Evolutionary conservation across 2,113 vertebrate genomes (phyloP), one percentile per base, ranked within the genome.

Genomic region (Naja naja): DNA sequence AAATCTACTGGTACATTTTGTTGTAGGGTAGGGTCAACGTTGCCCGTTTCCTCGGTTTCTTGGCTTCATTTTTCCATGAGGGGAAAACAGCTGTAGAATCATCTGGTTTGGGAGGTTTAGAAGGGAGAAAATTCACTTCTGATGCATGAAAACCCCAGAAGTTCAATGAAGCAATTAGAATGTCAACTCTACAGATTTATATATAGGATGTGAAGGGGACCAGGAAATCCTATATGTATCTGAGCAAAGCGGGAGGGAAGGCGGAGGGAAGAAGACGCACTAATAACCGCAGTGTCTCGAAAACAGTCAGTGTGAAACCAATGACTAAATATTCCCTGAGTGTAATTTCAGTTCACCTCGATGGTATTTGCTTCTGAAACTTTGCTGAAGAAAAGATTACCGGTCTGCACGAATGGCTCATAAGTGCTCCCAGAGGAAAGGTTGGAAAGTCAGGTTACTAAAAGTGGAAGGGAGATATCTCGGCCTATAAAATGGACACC

Each of bases 331-430:
- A 23, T 45, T 91, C 89, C 55, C 89, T 43, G 89, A 47, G 91
- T 94, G 85, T 85, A 90, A 94, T 92, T 85, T 91, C 91, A 94
- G 89, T 94, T 92, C 89, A 92, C 89, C 0, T 90, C 60, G 58
- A 45, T 0, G 92, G 39, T 5, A 1, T 89, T 11, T 88, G 55
- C 25, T 90, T 93, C 81, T 85, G 0, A 5, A 90, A 90, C 89
- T 53, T 93, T 92, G 91, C 88, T 74, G 54, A 89, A 87, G 25
- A 92, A 74, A 90, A 60, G 87, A 85, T 47, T n/a, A 86, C 43
- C 53, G 45, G 52, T 34, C 85, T 45, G 86, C 27, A 14, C 1
- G 60, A 54, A 49, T 88, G 56, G 30, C 52, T 87, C 85, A 85
- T 23, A 14, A 25, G 18, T 6, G 85, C 90, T 94, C 89, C 89